These are phyloP conservation scores for Pristionchus fissidentatus DNA, from an alignment of 2,888 invertebrate genomes.

Conservation along the genomic window DNA sequence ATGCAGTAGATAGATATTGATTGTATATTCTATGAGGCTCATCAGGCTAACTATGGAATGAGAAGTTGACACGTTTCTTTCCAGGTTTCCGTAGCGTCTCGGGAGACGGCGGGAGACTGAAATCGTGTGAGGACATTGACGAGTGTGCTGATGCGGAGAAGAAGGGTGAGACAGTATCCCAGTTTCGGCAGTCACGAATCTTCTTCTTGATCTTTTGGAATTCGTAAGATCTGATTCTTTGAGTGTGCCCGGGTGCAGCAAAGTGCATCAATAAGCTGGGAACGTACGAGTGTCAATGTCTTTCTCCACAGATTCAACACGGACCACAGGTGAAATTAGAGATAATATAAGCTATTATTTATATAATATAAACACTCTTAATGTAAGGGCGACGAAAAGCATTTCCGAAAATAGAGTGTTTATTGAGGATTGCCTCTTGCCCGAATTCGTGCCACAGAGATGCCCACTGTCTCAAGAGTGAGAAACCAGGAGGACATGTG, in stretches of 20 bases:
- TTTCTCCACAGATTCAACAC: slow-evolving; percentile 47
- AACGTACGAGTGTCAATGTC: slow-evolving; percentile 47
- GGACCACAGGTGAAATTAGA: slow-evolving; percentile 26
- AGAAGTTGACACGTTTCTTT: background rate
- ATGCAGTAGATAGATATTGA: background rate
- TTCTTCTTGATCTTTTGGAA: background rate
- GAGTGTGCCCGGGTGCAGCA: background rate
- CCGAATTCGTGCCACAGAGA: slow-evolving; percentile 41
- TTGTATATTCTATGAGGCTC: background rate
- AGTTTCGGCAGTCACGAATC: background rate
- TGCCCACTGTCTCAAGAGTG: slow-evolving; percentile 26
- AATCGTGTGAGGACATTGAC: slow-evolving; percentile 43
- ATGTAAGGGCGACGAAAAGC: no score
- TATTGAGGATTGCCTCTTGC: slow-evolving; percentile 48
- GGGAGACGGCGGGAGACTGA: background rate
- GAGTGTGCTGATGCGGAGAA: slow-evolving; percentile 35
- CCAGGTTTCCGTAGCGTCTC: background rate
- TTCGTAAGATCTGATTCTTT: background rate
- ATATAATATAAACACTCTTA: no score
- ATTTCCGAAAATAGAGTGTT: no score
- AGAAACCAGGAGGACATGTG: background rate
- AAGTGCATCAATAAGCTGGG: slow-evolving; percentile 44
- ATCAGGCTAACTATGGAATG: background rate
- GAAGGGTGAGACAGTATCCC: background rate
- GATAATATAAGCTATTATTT: background rate